These are phyloP conservation scores for Falco novaeseelandiae DNA, from an alignment of 2,797 vertebrate species.

Conservation along the genomic window DNA sequence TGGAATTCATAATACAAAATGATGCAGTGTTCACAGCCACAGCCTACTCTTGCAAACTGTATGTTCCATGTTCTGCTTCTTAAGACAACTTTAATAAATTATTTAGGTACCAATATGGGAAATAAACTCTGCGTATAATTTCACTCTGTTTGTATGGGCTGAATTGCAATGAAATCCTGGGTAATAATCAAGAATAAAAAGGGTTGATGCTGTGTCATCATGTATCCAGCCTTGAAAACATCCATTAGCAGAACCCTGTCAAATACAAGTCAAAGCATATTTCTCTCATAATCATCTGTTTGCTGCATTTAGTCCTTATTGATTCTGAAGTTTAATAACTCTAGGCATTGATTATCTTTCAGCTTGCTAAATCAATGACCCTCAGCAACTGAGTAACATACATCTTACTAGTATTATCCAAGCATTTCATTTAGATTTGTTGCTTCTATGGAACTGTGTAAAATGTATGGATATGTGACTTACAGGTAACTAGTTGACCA, in stretches of 20 bases:
- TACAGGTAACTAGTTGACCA: neutral
- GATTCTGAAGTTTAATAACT: neutral
- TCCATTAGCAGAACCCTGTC: conserved; percentile 25
- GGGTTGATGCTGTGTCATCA: neutral
- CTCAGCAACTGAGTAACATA: neutral
- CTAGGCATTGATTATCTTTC: neutral
- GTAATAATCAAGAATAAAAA: conserved; percentile 1
- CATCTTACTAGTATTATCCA: neutral
- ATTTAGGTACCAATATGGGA: neutral
- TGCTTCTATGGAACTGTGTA: neutral
- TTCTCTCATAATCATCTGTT: neutral
- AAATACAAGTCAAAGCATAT: conserved; percentile 4
- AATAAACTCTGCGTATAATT: neutral
- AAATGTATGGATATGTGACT: neutral
- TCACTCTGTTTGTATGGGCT: neutral
- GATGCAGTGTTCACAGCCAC: neutral
- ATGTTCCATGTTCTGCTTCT: neutral
- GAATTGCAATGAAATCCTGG: neutral
- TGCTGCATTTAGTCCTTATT: neutral
- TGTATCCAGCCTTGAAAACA: neutral
- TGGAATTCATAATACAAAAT: neutral
- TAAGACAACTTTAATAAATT: neutral
- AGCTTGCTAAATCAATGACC: neutral
- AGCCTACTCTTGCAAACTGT: neutral
- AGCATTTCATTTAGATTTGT: neutral